Base-by-base conservation (phyloP, 1,140 invertebrate genomes). In the Drosophila gunungcola region DNA sequence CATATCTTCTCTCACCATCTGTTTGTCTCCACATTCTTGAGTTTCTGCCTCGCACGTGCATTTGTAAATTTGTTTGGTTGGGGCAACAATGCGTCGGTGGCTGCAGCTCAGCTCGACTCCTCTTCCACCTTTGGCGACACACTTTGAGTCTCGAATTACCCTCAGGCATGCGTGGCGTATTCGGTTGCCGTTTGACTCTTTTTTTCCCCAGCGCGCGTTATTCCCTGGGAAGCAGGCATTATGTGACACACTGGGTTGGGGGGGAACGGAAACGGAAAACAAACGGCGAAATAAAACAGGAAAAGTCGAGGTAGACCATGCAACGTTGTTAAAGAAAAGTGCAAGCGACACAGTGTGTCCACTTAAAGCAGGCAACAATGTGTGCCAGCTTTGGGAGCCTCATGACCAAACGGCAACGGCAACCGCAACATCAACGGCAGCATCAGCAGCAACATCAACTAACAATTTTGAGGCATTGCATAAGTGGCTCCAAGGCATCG, bases 301-400 rank as follows among this genome's bases (percentile, higher is more conserved):
- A 74, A 74, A 73, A 43, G 61, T 48, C 52, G 42, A 48, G 73
- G 62, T 62, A 80, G 16, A 11, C 39, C 43, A 52, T 46, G 58
- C 63, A 48, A 67, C 65, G 67, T 61, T 61, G 75, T 75, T 64
- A 62, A 67, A 73, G 72, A 76, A 70, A 55, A 72, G 56, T 76
- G 57, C 57, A 63, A 73, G 67, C 73, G 75, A 65, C 70, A 62
- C 54, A 42, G 32, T 79, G 72, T 80, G 78, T 78, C 63, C 78
- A 83, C 80, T 83, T 83, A 83, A 82, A 78, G 69, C 55, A 61
- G 52, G 57, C 68, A 85, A 85, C 65, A 80, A 84, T 67, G 65
- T 78, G 62, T 76, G 58, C 54, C 77, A 62, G 39, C 53, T 27
- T n/a, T 43, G 45, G 56, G 36, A 48, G n/a, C 34, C 32, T 13